Percentiles rank a stretch among this genome's conserved stretches.
Evolutionary conservation across 2,888 invertebrate genomes (phyloP).

Genomic region (Cantharis rufa): DNA sequence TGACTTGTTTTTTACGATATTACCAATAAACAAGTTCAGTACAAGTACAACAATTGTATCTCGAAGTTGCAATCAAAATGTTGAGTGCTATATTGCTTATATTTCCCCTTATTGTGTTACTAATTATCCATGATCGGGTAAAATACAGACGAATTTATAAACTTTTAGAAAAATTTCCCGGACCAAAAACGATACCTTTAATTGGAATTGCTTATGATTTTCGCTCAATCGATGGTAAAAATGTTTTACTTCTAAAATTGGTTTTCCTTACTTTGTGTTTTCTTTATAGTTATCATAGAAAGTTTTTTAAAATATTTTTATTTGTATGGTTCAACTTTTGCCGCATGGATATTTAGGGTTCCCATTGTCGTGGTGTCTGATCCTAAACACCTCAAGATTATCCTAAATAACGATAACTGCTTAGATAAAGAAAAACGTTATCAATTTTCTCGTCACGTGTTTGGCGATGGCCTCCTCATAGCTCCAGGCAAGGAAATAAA

Average conservation of each 20-base stretch:
- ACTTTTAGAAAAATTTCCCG: background rate
- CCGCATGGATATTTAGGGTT: background rate
- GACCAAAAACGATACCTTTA: background rate
- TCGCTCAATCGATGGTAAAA: background rate
- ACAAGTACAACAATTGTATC: conserved; percentile 36
- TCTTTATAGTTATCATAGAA: too few species aligned
- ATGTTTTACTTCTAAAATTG: too few species aligned
- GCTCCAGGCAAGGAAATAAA: background rate
- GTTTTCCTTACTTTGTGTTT: too few species aligned
- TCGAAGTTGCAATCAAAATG: conserved; percentile 31
- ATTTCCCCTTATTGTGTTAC: background rate
- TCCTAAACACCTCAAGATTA: background rate
- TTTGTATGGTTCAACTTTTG: background rate
- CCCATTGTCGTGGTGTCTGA: background rate
- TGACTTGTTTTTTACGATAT: too few species aligned
- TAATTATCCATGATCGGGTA: background rate
- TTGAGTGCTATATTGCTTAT: background rate
- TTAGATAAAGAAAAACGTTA: background rate
- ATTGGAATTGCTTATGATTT: background rate
- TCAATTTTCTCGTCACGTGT: background rate
- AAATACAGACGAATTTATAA: background rate
- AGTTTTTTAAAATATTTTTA: background rate
- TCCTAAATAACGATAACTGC: background rate
- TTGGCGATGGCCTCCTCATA: background rate
- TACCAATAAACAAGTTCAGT: too few species aligned